Conservation (phyloP, 2,888 invertebrate genomes). For the Pristionchus arcanus region DNA sequence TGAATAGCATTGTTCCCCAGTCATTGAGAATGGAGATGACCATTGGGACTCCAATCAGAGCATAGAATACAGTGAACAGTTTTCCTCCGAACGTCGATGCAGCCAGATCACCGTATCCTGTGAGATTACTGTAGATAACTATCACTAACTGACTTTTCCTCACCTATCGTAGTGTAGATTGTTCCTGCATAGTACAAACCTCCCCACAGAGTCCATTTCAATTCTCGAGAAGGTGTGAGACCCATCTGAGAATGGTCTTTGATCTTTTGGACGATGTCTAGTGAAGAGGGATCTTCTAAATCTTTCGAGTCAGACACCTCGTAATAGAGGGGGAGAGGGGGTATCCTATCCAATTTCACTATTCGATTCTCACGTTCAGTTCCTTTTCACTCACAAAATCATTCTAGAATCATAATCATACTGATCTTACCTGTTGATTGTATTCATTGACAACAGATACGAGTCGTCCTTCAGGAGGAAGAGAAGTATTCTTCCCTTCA, state of each 20-base stretch:
- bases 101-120: constrained; percentile 89
- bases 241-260: constrained; percentile 59
- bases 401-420: neutral
- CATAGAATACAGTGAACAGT: constrained; percentile 92
- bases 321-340: neutral
- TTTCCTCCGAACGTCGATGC: constrained; percentile 91
- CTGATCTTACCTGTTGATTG: constrained; percentile 53
- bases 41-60: constrained; percentile 94
- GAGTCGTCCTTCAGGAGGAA: constrained; percentile 42
- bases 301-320: neutral
- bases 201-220: constrained; percentile 79
- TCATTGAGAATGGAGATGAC: constrained; percentile 94
- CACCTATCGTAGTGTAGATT: constrained; percentile 82
- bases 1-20: constrained; percentile 91
- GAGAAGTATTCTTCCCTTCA: constrained; percentile 34
- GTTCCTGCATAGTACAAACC: constrained; percentile 81
- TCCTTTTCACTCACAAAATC: constrained; percentile 4
- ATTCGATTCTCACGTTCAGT: neutral
- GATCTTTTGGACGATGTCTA: neutral
- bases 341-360: neutral
- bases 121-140: neutral
- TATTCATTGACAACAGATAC: constrained; percentile 41
- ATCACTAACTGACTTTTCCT: constrained; percentile 79
- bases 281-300: neutral
- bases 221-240: constrained; percentile 59